A percentile compares a stretch with the other conserved stretches of the same genome.
Evolutionary conservation across 2,797 vertebrate species (phyloP).

Genomic region (Eulemur coronatus): DNA sequence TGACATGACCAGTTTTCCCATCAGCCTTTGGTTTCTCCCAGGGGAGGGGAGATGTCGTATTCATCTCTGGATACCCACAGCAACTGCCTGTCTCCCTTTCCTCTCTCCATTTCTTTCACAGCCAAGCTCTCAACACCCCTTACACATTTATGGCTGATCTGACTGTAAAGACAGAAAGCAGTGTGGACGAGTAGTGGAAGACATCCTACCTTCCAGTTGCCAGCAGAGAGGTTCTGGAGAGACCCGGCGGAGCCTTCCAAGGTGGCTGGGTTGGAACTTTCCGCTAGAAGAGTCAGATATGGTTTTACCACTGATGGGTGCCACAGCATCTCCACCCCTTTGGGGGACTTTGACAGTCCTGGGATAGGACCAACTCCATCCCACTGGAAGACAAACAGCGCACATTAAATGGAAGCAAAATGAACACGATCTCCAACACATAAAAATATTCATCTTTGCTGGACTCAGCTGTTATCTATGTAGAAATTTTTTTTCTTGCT

Average conservation of each 20-base stretch:
- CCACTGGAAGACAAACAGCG: conserved; percentile 88
- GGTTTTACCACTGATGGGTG: conserved; percentile 98
- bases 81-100: neutral
- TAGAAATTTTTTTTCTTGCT: neutral
- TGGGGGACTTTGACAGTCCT: conserved; percentile 96
- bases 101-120: neutral
- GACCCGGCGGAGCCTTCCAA: conserved; percentile 97
- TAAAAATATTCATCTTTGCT: neutral
- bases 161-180: neutral
- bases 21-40: neutral
- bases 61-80: neutral
- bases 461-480: neutral
- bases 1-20: neutral
- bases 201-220: conserved; percentile 96
- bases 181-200: neutral
- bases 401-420: neutral
- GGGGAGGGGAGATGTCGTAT: neutral
- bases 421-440: neutral
- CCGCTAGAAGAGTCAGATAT: conserved; percentile 96
- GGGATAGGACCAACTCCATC: conserved; percentile 98
- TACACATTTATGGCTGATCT: neutral
- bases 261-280: conserved; percentile 98
- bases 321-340: conserved; percentile 99
- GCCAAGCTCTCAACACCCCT: neutral
- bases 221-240: conserved; percentile 97